Base-by-base conservation (phyloP, 1,140 invertebrate genomes). In the Mylabris phalerata region DNA sequence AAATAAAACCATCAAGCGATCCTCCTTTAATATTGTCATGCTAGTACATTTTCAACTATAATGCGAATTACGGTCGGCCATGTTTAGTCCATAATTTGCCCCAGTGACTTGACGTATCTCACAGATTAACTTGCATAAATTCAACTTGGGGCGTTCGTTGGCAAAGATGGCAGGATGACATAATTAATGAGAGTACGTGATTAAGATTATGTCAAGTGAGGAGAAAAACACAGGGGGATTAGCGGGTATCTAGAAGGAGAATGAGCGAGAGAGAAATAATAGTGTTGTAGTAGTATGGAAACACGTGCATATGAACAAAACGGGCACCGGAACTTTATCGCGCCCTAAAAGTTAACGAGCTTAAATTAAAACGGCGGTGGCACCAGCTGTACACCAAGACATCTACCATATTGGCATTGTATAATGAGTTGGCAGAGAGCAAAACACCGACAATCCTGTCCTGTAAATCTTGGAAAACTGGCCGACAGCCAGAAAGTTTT, bases 171-270 rank as follows among this genome's bases (percentile, higher is more conserved):
- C 52, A 58, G 52, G 55, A 42, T n/a, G 64, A 62, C 59, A 68
- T 68, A 68, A 68, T 68, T 68, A 68, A 68, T 66, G 67, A 60
- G 60, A 60, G 59, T 68, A 68, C 67, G 67, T 66, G 64, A 67
- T 68, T 68, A 68, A 62, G 65, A 68, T 68, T 68, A 60, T 62
- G 66, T 67, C 61, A 58, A 49, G 57, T 56, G 50, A n/a, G 41
- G 41, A 56, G 59, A 65, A 65, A 65, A 63, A 61, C 64, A 61
- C 51, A 42, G 52, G 48, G 57, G 58, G 57, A 63, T 60, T 48
- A 41, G 48, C 32, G 32, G 7, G 32, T 5, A 32, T 4, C 4
- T 4, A 32, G 32, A 5, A 32, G 32, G 32, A 32, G 4, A 32
- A 32, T 32, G 32, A 32, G 0, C 1, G 32, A 7, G 7, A 5